A percentile compares a stretch with the other conserved stretches of the same genome.
These are phyloP conservation scores for Hipparchia semele DNA, from an alignment of 2,888 invertebrate species.

Conservation along the genomic window DNA sequence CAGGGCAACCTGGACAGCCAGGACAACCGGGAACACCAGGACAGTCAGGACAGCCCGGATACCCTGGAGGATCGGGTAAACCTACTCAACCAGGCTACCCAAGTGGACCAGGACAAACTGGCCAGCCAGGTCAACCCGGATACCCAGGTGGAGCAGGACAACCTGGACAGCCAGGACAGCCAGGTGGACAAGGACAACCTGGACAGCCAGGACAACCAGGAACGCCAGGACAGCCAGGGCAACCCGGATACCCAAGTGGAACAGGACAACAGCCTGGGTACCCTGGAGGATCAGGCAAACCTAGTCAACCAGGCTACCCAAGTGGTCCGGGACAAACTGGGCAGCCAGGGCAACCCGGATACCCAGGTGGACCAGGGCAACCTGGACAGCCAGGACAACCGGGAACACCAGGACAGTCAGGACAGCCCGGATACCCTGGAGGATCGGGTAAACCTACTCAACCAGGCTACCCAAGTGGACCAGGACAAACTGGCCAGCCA, in stretches of 20 bases:
- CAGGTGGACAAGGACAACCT: slow-evolving; percentile 48
- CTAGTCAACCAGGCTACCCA: slow-evolving; percentile 45
- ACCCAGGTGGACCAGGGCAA: slow-evolving; percentile 28
- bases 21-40: slow-evolving; percentile 37
- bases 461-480: slow-evolving; percentile 46
- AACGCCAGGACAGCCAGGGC: slow-evolving; percentile 38
- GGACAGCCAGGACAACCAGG: slow-evolving; percentile 52
- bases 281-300: slow-evolving; percentile 45
- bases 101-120: slow-evolving; percentile 41
- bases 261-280: slow-evolving; percentile 44
- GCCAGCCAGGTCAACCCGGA: slow-evolving; percentile 40
- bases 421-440: slow-evolving; percentile 63
- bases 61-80: slow-evolving; percentile 42
- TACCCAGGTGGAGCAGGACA: slow-evolving; percentile 8
- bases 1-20: slow-evolving; percentile 38
- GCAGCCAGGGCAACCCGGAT: slow-evolving; percentile 37
- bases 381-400: slow-evolving; percentile 41
- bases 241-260: slow-evolving; percentile 52
- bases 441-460: slow-evolving; percentile 39
- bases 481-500: slow-evolving; percentile 43
- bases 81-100: slow-evolving; percentile 46
- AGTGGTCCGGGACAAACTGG: slow-evolving; percentile 47
- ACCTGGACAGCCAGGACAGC: slow-evolving; percentile 43
- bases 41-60: slow-evolving; percentile 65
- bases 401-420: slow-evolving; percentile 44